A percentile compares a stretch with the other conserved stretches of the same genome.
Evolutionary conservation across 2,888 invertebrate genomes (phyloP).

Genomic region (Protonemura montana): DNA sequence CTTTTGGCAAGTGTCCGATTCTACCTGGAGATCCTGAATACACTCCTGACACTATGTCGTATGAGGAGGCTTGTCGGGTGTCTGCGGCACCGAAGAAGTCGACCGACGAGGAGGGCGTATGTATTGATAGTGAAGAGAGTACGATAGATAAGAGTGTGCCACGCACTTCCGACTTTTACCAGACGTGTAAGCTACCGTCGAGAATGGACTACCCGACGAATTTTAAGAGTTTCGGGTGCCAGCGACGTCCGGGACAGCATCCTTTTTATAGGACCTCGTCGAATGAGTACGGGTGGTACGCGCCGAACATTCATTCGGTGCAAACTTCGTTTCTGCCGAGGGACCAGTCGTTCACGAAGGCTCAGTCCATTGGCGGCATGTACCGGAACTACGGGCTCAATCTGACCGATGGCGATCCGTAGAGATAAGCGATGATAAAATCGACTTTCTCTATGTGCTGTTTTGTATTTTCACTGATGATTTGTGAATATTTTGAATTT

Average conservation of each 20-base stretch:
- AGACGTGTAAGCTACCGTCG: constrained; percentile 74
- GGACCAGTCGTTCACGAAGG: constrained; percentile 77
- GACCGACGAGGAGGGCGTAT: neutral
- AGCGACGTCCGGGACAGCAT: constrained; percentile 65
- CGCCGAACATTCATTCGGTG: constrained; percentile 75
- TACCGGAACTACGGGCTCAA: constrained; percentile 87
- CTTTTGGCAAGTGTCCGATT: neutral
- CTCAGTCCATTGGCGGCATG: constrained; percentile 76
- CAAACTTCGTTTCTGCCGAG: constrained; percentile 77
- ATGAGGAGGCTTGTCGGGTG: neutral
- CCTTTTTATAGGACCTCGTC: constrained; percentile 85
- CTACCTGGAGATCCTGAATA: neutral
- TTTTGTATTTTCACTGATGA: too few relatives aligned
- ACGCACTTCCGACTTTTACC: constrained; percentile 73
- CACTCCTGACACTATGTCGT: neutral
- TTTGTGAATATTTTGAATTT: too few relatives aligned
- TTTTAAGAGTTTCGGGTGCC: constrained; percentile 73
- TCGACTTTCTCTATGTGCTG: too few relatives aligned
- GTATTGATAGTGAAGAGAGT: neutral
- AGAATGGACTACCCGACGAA: constrained; percentile 80
- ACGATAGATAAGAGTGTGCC: constrained; percentile 44
- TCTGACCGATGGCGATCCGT: constrained; percentile 47
- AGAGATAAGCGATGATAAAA: too few relatives aligned
- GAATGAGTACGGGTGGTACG: constrained; percentile 82
- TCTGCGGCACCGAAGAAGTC: neutral